phyloP scores from a whole-genome alignment of 2,888 invertebrate species.

The Scotopteryx bipunctaria region DNA sequence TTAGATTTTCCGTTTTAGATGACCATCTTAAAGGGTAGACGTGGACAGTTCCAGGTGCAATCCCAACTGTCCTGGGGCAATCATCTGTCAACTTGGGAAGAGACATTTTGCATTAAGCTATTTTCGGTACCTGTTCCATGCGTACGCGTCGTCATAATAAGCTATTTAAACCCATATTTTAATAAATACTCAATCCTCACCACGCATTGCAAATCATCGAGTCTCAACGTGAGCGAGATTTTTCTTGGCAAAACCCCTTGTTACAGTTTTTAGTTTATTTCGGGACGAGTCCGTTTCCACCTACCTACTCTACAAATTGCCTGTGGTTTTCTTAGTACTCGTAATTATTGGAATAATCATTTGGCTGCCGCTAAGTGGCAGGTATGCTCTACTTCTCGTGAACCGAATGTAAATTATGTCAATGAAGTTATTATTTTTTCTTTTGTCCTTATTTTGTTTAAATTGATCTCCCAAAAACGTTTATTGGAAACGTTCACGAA shows the following conservation, averaged over 20 bases:
- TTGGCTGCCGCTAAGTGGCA: constrained; percentile 14
- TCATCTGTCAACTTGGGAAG: too few relatives aligned
- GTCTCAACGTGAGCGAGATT: constrained; percentile 48
- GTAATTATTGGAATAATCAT: constrained; percentile 34
- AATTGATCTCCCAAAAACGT: too few relatives aligned
- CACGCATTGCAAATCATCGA: constrained; percentile 47
- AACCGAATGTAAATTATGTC: constrained; percentile 5
- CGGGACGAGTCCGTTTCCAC: constrained; percentile 56
- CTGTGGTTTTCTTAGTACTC: constrained; percentile 37
- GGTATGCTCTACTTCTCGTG: constrained; percentile 9
- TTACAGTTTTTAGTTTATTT: constrained; percentile 65
- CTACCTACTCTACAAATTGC: constrained; percentile 44
- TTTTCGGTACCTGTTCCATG: not conserved
- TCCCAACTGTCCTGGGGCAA: too few relatives aligned
- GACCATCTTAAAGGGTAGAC: too few relatives aligned
- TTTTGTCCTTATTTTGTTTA: not conserved
- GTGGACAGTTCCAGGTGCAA: too few relatives aligned
- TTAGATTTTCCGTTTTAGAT: constrained; percentile 6
- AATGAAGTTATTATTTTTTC: constrained; percentile 10
- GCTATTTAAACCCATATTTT: constrained; percentile 48
- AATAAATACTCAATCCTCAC: constrained; percentile 44
- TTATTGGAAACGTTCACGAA: too few relatives aligned
- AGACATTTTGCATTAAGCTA: too few relatives aligned
- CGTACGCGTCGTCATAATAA: constrained; percentile 43
- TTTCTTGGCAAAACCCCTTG: constrained; percentile 71